A percentile compares a stretch with the other conserved stretches of the same genome.
phyloP scores from a whole-genome alignment of 2,113 vertebrate genomes.

The Condylura cristata region DNA sequence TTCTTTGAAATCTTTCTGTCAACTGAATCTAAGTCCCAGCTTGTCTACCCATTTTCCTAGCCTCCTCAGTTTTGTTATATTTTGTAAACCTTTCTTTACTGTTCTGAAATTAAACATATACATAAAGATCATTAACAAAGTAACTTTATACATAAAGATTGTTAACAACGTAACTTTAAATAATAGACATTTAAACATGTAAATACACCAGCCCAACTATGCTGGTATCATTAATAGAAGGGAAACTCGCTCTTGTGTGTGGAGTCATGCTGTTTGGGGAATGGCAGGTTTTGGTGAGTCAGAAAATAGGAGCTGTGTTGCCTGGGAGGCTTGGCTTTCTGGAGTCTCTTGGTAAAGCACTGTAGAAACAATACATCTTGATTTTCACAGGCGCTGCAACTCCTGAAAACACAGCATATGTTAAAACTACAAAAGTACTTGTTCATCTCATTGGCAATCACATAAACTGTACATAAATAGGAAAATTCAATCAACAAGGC shows the following conservation, averaged over 20 bases:
- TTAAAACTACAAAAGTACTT: background rate
- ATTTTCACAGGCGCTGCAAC: background rate
- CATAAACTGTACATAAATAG: background rate
- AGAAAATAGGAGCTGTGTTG: background rate
- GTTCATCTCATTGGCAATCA: background rate
- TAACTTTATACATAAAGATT: background rate
- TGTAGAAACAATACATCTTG: background rate
- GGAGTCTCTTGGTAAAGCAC: background rate
- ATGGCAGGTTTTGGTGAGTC: background rate
- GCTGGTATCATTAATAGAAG: background rate
- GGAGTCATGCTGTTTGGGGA: background rate
- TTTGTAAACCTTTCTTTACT: background rate
- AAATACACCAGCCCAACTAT: background rate
- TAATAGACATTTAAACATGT: background rate
- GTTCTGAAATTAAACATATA: conserved; percentile 2
- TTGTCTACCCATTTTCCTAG: background rate
- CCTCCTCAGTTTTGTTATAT: background rate
- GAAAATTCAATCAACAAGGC: no score
- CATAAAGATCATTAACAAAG: background rate
- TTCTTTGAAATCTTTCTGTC: background rate
- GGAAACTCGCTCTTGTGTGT: background rate
- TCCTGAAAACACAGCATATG: background rate
- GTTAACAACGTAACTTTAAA: background rate
- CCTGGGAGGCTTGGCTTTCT: background rate
- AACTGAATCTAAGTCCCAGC: background rate